phyloP scores from a whole-genome alignment of 2,113 vertebrate species.

The Nestor notabilis region DNA sequence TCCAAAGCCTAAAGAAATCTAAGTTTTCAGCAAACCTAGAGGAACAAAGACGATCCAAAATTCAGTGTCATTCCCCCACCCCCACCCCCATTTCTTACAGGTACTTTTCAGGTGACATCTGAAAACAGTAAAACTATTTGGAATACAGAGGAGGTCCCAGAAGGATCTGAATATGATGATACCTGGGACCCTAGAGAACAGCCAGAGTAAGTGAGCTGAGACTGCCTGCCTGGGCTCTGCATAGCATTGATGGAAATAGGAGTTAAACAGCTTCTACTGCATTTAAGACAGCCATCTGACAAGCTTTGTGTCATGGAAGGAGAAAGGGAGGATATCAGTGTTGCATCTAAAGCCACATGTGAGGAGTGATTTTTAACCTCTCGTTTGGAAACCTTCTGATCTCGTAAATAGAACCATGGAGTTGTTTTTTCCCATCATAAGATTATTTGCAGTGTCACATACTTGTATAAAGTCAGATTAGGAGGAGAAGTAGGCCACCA shows the following conservation, averaged over 20 bases:
- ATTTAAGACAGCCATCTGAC: background rate
- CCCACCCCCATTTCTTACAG: conserved; percentile 55
- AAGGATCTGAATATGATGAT: conserved; percentile 85
- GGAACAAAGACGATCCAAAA: background rate
- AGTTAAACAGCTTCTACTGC: background rate
- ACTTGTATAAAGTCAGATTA: background rate
- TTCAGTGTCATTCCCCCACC: too few relatives aligned
- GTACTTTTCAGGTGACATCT: conserved; percentile 6
- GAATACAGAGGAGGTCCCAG: conserved; percentile 83
- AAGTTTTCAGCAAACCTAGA: background rate
- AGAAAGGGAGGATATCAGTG: background rate
- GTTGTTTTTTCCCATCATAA: background rate
- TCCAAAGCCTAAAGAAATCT: background rate
- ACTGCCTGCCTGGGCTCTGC: background rate
- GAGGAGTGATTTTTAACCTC: conserved; percentile 21
- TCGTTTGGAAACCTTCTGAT: conserved; percentile 14
- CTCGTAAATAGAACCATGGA: background rate
- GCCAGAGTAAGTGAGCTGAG: conserved; percentile 85
- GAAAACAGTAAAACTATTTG: conserved; percentile 85
- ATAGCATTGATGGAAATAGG: background rate
- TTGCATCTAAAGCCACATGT: background rate
- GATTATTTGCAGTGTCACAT: conserved; percentile 16
- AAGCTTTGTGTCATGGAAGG: background rate
- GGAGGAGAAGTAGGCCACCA: background rate
- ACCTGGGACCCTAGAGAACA: conserved; percentile 82